Conservation (phyloP, 2,113 vertebrate genomes). For the Atherinomorus stipes region DNA sequence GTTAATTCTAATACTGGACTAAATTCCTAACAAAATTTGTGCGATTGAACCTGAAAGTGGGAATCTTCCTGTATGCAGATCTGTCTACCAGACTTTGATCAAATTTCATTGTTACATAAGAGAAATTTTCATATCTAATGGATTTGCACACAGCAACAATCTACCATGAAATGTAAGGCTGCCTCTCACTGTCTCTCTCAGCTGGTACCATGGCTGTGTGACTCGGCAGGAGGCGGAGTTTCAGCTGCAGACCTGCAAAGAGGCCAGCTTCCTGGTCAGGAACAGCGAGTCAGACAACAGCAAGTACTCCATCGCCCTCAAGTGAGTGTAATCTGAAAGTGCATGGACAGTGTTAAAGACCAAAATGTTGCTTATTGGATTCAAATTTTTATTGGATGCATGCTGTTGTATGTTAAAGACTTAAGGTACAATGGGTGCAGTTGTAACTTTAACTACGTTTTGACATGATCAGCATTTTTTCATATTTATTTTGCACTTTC, state of each 20-base stretch:
- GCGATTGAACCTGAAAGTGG: too few species aligned
- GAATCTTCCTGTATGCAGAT: too few species aligned
- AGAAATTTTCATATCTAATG: constrained; percentile 15
- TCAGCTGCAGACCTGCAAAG: constrained; percentile 87
- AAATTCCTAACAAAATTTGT: background rate
- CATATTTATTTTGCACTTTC: too few species aligned
- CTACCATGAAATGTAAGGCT: constrained; percentile 4
- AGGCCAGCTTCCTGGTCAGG: constrained; percentile 91
- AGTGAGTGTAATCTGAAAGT: constrained; percentile 81
- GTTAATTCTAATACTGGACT: background rate
- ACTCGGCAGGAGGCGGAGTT: constrained; percentile 88
- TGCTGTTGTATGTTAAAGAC: background rate
- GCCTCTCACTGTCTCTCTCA: constrained; percentile 56
- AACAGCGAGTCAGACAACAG: constrained; percentile 90
- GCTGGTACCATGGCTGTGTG: constrained; percentile 92
- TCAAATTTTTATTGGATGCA: background rate
- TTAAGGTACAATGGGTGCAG: background rate
- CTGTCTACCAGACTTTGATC: background rate
- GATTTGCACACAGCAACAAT: background rate
- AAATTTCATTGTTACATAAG: constrained; percentile 7
- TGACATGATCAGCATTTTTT: too few species aligned
- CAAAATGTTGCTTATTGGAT: background rate
- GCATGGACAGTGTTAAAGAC: constrained; percentile 4
- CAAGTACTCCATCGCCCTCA: constrained; percentile 93
- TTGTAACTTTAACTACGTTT: background rate